These are phyloP conservation scores for Scrobipalpa costella DNA, from an alignment of 2,888 invertebrate species.

Conservation along the genomic window DNA sequence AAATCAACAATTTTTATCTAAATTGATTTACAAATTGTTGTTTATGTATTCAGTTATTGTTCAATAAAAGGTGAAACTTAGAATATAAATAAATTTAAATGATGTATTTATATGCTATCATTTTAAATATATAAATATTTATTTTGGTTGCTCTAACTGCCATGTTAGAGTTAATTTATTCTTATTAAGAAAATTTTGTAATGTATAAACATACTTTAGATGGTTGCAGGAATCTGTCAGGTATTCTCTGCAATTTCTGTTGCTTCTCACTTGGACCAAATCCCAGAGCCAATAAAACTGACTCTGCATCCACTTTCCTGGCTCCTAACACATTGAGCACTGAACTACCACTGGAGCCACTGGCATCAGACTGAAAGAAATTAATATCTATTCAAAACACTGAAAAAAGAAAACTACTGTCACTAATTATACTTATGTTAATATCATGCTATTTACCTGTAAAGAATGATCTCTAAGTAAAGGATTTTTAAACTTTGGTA, in stretches of 20 bases:
- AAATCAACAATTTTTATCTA: too few species aligned
- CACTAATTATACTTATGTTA: neutral
- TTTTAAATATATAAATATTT: too few species aligned
- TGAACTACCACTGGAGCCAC: conserved; percentile 84
- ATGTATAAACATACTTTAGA: conserved; percentile 87
- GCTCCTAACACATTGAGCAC: conserved; percentile 92
- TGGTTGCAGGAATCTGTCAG: conserved; percentile 89
- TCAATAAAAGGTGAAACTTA: too few species aligned
- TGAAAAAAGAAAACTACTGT: neutral
- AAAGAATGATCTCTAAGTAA: conserved; percentile 75
- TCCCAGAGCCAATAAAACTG: conserved; percentile 89
- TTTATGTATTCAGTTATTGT: too few species aligned
- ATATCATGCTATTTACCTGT: conserved; percentile 55
- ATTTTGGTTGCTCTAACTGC: too few species aligned
- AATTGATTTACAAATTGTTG: too few species aligned
- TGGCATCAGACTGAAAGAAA: conserved; percentile 67
- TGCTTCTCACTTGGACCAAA: conserved; percentile 87
- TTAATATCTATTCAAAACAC: conserved; percentile 10
- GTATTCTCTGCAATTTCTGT: conserved; percentile 88
- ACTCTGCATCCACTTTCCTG: conserved; percentile 93
- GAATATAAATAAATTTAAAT: too few species aligned
- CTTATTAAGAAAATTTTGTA: too few species aligned
- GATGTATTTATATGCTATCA: too few species aligned
- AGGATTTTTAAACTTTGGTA: conserved; percentile 70
- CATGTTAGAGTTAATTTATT: too few species aligned